Evolutionary conservation across 2,888 invertebrate species (phyloP).

Genomic region (Ophioninae sp.): DNA sequence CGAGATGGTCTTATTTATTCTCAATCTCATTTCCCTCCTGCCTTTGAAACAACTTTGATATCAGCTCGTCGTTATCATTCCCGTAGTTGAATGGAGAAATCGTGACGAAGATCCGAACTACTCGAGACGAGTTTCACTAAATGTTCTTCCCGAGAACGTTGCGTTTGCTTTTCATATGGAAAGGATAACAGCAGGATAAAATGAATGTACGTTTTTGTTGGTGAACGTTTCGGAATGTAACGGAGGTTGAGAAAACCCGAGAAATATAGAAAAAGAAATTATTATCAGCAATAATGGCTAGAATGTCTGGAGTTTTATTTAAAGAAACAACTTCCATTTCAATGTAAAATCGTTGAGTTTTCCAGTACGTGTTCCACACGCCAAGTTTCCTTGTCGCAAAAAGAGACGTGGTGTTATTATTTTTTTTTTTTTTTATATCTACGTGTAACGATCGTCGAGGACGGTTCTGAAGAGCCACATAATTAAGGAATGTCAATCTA

Average conservation of each 20-base stretch:
- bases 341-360: background rate
- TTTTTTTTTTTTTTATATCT: too few relatives aligned
- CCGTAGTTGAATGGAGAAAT: background rate
- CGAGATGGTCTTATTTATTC: conserved; percentile 20
- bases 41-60: conserved; percentile 24
- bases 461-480: background rate
- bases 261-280: too few relatives aligned
- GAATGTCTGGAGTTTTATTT: background rate
- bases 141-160: background rate
- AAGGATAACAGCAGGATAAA: background rate
- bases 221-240: background rate
- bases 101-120: conserved; percentile 3
- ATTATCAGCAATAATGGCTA: too few relatives aligned
- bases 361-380: too few relatives aligned
- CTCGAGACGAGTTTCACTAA: background rate
- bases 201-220: background rate
- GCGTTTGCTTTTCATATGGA: background rate
- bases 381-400: too few relatives aligned
- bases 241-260: background rate
- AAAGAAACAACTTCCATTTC: background rate
- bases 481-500: conserved; percentile 1
- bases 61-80: conserved; percentile 19
- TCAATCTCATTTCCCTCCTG: conserved; percentile 10
- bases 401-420: too few relatives aligned
- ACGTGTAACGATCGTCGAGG: background rate